phyloP scores from a whole-genome alignment of 2,797 vertebrate species.

The Mormyrops boulengeri region DNA sequence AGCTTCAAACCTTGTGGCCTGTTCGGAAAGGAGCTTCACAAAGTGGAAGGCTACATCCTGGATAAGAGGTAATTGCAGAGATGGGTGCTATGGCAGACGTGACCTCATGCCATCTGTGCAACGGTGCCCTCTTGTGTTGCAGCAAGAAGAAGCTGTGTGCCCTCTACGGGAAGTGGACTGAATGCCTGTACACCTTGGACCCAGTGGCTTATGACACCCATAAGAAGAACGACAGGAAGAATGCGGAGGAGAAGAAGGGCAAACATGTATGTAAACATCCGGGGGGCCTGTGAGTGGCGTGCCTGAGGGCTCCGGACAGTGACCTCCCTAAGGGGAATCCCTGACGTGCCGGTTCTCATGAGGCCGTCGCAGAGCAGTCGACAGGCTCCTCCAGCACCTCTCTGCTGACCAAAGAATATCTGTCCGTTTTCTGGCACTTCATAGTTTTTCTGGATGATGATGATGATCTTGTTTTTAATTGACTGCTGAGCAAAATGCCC shows the following conservation, averaged over 20 bases:
- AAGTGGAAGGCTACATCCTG: conserved; percentile 94
- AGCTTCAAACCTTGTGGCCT: conserved; percentile 91
- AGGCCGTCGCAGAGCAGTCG: background rate
- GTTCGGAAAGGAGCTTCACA: conserved; percentile 95
- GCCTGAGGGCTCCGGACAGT: background rate
- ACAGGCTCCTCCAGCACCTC: background rate
- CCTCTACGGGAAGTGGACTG: conserved; percentile 74
- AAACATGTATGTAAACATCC: conserved; percentile 36
- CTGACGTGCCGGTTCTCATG: background rate
- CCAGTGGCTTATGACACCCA: conserved; percentile 61
- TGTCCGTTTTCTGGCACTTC: background rate
- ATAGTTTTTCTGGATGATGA: background rate
- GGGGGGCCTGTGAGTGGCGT: background rate
- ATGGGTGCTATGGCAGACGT: background rate
- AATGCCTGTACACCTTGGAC: conserved; percentile 68
- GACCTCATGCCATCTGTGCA: background rate
- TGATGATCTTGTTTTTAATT: background rate
- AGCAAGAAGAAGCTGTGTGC: conserved; percentile 73
- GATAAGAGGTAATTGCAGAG: conserved; percentile 84
- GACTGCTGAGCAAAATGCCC: background rate
- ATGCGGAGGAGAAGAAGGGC: conserved; percentile 65
- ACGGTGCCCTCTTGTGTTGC: background rate
- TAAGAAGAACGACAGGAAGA: conserved; percentile 73
- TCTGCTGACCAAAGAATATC: background rate
- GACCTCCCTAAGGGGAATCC: background rate